These are phyloP conservation scores for Masticophis lateralis DNA, from an alignment of 2,797 vertebrate genomes.

Conservation along the genomic window DNA sequence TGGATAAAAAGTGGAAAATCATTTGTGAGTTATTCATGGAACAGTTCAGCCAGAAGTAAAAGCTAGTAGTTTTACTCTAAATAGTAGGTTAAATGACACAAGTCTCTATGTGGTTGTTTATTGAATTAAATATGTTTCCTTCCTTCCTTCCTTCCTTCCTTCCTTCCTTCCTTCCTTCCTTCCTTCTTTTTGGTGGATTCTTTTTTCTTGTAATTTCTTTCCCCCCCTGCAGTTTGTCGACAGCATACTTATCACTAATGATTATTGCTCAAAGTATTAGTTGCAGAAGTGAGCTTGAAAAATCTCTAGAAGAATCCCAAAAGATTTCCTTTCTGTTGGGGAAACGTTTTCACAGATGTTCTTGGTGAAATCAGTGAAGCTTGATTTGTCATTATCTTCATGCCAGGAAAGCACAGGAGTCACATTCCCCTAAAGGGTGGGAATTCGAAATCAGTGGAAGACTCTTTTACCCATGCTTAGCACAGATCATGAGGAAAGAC, in stretches of 20 bases:
- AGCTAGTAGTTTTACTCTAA: neutral
- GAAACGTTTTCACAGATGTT: constrained; percentile 2
- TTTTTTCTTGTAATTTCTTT: neutral
- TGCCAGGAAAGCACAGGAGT: neutral
- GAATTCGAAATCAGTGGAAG: constrained; percentile 55
- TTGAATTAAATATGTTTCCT: neutral
- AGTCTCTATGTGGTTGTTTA: neutral
- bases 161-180: neutral
- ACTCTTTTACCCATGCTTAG: constrained; percentile 56
- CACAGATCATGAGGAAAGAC: constrained; percentile 41
- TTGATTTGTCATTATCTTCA: neutral
- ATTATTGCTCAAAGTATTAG: constrained; percentile 19
- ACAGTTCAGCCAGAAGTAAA: neutral
- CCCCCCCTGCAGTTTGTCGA: neutral
- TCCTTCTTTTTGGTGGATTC: neutral
- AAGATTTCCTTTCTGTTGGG: neutral
- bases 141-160: neutral
- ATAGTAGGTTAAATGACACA: neutral
- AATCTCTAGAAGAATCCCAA: neutral
- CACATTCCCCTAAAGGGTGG: neutral
- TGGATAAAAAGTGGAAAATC: neutral
- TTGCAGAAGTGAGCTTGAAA: constrained; percentile 21
- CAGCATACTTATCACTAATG: neutral
- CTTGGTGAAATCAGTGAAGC: neutral
- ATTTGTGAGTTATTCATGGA: neutral